Base-by-base conservation (phyloP, 2,888 invertebrate species). In the Tryphoninae sp. region DNA sequence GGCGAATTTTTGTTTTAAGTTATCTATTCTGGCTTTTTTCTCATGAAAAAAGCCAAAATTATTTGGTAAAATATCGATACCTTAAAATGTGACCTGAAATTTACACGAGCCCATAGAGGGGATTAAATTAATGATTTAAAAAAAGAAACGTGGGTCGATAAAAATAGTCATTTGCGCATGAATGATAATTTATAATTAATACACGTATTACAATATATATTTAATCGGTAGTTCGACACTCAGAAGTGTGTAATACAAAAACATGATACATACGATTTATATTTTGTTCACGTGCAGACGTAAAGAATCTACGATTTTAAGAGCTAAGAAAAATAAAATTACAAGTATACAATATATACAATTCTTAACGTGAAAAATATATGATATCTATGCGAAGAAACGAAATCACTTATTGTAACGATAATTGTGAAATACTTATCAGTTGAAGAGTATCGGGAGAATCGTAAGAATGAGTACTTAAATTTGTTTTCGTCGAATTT, bases 341-440 rank as follows among this genome's bases (percentile, higher is more conserved):
- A 80, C 59, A 76, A 80, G 76, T 80, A 72, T 80, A 80, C 80
- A 80, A 78, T 80, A 80, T 83, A 80, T 83, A 83, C 82, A 83
- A 68, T 78, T 83, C 80, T 83, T 83, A 80, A 71, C 49, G 42
- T 65, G 65, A 81, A 67, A 33, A 68, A 33, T 68, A 51, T 49
- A 64, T 55, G 72, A 80, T 77, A 55, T 13, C 22, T 62, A 53
- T 49, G 33, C 42, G 61, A 64, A 77, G 23, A 76, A 72, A 76
- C 61, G 23, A 68, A 51, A 53, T 53, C 33, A 71, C 45, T 68
- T 16, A 55, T 45, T 3, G 61, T 75, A 68, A 58, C 23, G 40
- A 69, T 67, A 77, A 73, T 73, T 55, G 72, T 59, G 68, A 55
- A 67, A 73, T 26, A 73, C 67, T 55, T 23, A 69, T 71, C 42